Base-by-base conservation (phyloP, 2,888 invertebrate species). In the Athalia circularis region DNA sequence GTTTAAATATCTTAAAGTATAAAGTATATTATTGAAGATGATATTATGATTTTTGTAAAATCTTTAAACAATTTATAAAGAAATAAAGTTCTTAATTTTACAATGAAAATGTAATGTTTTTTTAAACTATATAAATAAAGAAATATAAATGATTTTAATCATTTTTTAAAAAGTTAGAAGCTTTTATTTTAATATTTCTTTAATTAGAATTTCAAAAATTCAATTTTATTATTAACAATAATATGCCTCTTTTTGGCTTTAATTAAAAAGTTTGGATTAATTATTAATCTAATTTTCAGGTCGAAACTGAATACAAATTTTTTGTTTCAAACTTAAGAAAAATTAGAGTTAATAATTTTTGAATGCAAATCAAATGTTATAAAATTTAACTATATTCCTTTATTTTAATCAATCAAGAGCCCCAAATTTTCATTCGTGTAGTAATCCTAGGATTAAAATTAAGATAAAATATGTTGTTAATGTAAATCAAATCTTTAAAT, bases 91-190 rank as follows among this genome's bases (percentile, higher is more conserved):
- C 47, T 74, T 93, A 91, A 91, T 92, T 92, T 93, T 93, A 93
- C 91, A 92, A 86, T 93, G 93, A 93, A 94, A 93, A 92, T 93
- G 91, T 93, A 93, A 93, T 87, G 92, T 94, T 93, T 93, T 93
- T 54, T 90, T 93, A 93, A 93, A 93, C 92, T 93, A 93, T 92
- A 92, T 92, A 92, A 92, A 92, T 74, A 43, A 91, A 92, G 92
- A 92, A 92, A 92, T 89, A 90, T 87, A 88, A 91, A 91, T 88
- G 87, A 88, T 88, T 90, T 89, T 84, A 89, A 90, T 87, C 88
- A 89, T 92, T 92, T 92, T 90, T 85, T 91, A 90, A 91, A 91
- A 93, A 93, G 93, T 94, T 94, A 94, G 93, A 92, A 93, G 93
- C 93, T 93, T 93, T 90, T 86, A 86, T 84, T 87, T 89, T 91